A percentile compares a stretch with the other conserved stretches of the same genome.
These are phyloP conservation scores for Athalia rosae DNA, from an alignment of 2,888 invertebrate species.

Conservation along the genomic window DNA sequence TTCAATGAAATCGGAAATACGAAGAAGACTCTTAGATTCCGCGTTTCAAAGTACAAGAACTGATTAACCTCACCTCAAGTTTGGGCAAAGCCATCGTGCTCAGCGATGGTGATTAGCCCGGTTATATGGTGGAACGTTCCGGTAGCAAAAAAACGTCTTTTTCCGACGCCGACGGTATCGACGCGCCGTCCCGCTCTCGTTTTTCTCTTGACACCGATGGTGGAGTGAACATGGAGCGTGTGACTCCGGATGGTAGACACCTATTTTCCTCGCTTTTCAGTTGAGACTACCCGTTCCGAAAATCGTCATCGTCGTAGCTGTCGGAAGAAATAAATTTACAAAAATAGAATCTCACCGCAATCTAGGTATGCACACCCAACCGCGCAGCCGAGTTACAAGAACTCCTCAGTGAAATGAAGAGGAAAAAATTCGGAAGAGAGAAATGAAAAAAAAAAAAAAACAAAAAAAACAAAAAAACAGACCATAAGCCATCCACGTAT, in stretches of 20 bases:
- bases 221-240: not conserved
- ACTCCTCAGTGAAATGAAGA: no score
- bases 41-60: not conserved
- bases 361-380: no score
- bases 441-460: not conserved
- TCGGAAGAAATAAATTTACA: not conserved
- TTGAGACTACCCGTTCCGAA: not conserved
- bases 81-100: slow-evolving; percentile 56
- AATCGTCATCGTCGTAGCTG: slow-evolving; percentile 15
- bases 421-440: not conserved
- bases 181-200: no score
- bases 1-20: not conserved
- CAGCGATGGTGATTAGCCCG: slow-evolving; percentile 53
- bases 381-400: no score
- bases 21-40: not conserved
- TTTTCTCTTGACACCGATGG: not conserved
- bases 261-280: slow-evolving; percentile 1
- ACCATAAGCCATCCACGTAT: slow-evolving; percentile 3
- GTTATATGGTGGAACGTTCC: slow-evolving; percentile 41
- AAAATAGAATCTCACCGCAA: not conserved
- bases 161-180: not conserved
- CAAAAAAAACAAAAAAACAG: not conserved
- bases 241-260: slow-evolving; percentile 3
- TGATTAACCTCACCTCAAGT: slow-evolving; percentile 52
- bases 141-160: slow-evolving; percentile 4